phyloP scores from a whole-genome alignment of 1,140 invertebrate species.

The Lasaia peninsularis region DNA sequence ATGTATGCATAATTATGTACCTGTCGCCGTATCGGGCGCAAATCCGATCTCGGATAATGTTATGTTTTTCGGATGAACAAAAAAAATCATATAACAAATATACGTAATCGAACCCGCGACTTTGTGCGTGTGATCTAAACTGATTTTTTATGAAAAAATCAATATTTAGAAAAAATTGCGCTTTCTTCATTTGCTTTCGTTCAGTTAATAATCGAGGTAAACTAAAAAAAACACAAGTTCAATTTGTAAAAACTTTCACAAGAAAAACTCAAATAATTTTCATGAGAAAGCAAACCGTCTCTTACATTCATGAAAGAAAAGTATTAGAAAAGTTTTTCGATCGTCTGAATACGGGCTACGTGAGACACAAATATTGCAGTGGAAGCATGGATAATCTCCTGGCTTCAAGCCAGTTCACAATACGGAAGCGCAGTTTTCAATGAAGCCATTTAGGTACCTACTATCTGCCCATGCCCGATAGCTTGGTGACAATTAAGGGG shows the following conservation, averaged over 20 bases:
- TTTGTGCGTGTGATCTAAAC: too few species aligned
- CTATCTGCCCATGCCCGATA: constrained; percentile 29
- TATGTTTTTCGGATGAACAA: too few species aligned
- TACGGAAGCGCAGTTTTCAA: constrained; percentile 67
- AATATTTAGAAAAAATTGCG: too few species aligned
- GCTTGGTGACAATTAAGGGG: constrained; percentile 43
- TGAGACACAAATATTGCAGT: constrained; percentile 68
- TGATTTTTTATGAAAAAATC: too few species aligned
- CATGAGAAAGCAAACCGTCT: not conserved
- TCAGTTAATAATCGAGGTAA: too few species aligned
- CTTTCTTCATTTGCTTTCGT: too few species aligned
- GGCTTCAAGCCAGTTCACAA: constrained; percentile 61
- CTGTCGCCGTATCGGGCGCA: too few species aligned
- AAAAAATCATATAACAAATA: too few species aligned
- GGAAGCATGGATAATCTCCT: constrained; percentile 60
- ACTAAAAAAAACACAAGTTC: too few species aligned
- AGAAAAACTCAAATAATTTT: constrained; percentile 9
- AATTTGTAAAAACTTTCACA: constrained; percentile 8
- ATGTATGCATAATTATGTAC: too few species aligned
- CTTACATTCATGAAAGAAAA: constrained; percentile 26
- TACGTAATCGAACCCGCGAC: too few species aligned
- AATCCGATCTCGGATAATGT: too few species aligned
- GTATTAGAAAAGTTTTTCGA: constrained; percentile 73
- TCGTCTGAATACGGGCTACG: constrained; percentile 55
- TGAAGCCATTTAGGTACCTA: constrained; percentile 54